These are phyloP conservation scores for Limenitis camilla DNA, from an alignment of 2,888 invertebrate genomes.

Conservation along the genomic window DNA sequence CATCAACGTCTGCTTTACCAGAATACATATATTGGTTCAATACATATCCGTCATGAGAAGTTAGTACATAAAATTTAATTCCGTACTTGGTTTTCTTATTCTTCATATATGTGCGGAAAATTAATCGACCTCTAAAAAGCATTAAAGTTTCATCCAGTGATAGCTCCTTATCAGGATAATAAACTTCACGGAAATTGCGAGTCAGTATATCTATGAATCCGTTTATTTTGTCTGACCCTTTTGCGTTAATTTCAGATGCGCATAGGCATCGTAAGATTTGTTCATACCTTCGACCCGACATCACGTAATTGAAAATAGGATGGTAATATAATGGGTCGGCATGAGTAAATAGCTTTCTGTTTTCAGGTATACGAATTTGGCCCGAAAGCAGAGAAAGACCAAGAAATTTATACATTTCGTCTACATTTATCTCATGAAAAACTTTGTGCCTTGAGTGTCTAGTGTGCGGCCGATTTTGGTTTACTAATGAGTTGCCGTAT, in stretches of 20 bases:
- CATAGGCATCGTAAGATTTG: constrained; percentile 28
- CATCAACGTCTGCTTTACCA: constrained; percentile 20
- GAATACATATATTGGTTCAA: constrained; percentile 26
- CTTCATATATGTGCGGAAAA: constrained; percentile 30
- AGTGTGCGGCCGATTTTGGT: constrained; percentile 18
- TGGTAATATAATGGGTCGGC: constrained; percentile 25
- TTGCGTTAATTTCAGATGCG: constrained; percentile 23
- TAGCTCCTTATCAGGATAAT: constrained; percentile 24
- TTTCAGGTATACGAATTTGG: constrained; percentile 8
- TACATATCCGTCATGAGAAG: constrained; percentile 32
- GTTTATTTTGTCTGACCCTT: constrained; percentile 24
- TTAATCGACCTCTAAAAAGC: constrained; percentile 27
- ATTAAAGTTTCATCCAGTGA: constrained; percentile 29
- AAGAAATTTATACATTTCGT: constrained; percentile 19
- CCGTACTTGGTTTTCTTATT: constrained; percentile 31
- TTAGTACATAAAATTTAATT: constrained; percentile 32
- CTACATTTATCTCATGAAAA: constrained; percentile 14
- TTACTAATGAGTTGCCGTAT: constrained; percentile 16
- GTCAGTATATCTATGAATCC: constrained; percentile 24
- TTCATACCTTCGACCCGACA: constrained; percentile 25
- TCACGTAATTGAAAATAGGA: constrained; percentile 25
- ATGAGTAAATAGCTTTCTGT: constrained; percentile 20
- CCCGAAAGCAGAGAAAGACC: constrained; percentile 15
- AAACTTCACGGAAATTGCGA: constrained; percentile 24
- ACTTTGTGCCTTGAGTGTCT: constrained; percentile 12